Base-by-base conservation (phyloP, 2,797 vertebrate genomes). In the Kryptolebias ocellatus region DNA sequence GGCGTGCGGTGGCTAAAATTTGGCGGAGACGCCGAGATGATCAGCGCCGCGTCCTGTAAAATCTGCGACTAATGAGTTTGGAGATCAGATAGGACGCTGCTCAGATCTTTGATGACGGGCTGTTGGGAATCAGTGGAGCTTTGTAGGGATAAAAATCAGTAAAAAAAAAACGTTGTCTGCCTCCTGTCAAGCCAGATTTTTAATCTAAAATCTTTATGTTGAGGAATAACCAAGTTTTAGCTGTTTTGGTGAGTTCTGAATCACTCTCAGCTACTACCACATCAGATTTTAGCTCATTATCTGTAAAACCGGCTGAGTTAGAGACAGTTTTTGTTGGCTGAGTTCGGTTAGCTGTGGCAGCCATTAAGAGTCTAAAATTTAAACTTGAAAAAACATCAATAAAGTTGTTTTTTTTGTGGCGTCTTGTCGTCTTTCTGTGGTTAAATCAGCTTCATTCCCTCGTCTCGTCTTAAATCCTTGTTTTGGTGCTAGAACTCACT, bases 381-480 rank as follows among this genome's bases (percentile, higher is more conserved):
- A 34, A 34, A 7, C 31, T 34, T 37, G 34, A 37, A 37, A 37
- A 8, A 10, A 37, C 4, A 7, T 34, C 31, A 34, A 7, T 4
- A 34, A 34, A 34, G 4, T 34, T 1, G 61, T 20, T 54, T 51
- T 46, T 47, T 54, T 12, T n/a, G 59, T 64, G 34, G 44, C 56
- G 20, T 53, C 46, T 55, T 45, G 0, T 34, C 59, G 66, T 27
- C 63, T 76, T 84, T 72, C 80, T 81, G 72, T 84, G 73, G 76
- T 65, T 70, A 71, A 78, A 79, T 70, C 71, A 37, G 49, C 54
- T 42, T 59, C 27, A 31, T 27, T 47, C 39, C 15, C 29, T 72
- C 64, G 37, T 17, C 29, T 72, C 64, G 37, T 39, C 11, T 39
- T 54, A 59, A 57, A 66, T 53, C 69, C 63, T 59, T 71, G 49